Conservation (phyloP, 2,113 vertebrate species). For the Anarrhichthys ocellatus region DNA sequence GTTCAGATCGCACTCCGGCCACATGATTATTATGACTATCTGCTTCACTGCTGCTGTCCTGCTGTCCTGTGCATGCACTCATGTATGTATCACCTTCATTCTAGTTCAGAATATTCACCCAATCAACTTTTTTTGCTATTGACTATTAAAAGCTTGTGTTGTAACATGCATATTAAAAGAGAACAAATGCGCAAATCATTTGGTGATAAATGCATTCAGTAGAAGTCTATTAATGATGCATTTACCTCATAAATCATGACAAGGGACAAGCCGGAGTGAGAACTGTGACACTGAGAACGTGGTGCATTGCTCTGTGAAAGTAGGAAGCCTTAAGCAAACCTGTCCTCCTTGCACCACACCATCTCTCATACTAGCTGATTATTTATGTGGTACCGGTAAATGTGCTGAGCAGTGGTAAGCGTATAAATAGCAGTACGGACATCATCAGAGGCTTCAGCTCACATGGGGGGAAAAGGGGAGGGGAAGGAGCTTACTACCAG, state of each 20-base stretch:
- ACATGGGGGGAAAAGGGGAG: slow-evolving; percentile 33
- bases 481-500: slow-evolving; percentile 54
- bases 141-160: neutral
- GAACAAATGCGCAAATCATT: neutral
- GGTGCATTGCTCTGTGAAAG: slow-evolving; percentile 21
- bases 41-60: neutral
- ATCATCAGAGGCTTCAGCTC: slow-evolving; percentile 68
- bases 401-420: slow-evolving; percentile 74
- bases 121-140: neutral
- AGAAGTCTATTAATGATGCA: slow-evolving; percentile 5
- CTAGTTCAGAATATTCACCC: neutral
- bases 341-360: slow-evolving; percentile 12
- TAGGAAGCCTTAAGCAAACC: slow-evolving; percentile 43
- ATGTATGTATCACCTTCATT: neutral
- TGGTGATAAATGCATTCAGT: slow-evolving; percentile 6
- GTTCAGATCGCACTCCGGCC: neutral
- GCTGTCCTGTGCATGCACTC: neutral
- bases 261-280: neutral
- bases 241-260: slow-evolving; percentile 14
- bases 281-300: neutral
- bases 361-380: slow-evolving; percentile 70
- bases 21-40: neutral
- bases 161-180: neutral
- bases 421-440: slow-evolving; percentile 77
- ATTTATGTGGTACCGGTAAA: slow-evolving; percentile 73